These are phyloP conservation scores for Caenorhabditis elegans DNA, from an alignment of 1,140 invertebrate genomes.

Conservation along the genomic window WBcel235 BX284606.5:6278501-6279000, in stretches of 20 bases:
- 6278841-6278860: not conserved
- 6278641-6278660: not conserved
- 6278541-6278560: constrained; percentile 21
- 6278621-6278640: not conserved
- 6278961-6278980: constrained; percentile 24
- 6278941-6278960: not conserved
- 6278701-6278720: not conserved
- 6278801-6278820: too few species aligned
- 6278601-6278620: constrained; percentile 24
- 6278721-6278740: not conserved
- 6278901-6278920: not conserved
- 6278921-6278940: not conserved
- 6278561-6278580: constrained; percentile 26
- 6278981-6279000: constrained; percentile 1
- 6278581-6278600: constrained; percentile 16
- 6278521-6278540: not conserved
- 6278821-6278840: too few species aligned
- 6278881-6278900: not conserved
- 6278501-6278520: constrained; percentile 14
- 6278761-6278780: constrained; percentile 11
- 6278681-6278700: not conserved
- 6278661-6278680: not conserved
- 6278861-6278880: constrained; percentile 16
- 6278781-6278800: not conserved
- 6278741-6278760: not conserved